phyloP scores from a whole-genome alignment of 2,888 invertebrate species.

The Drosophila affinis region DNA sequence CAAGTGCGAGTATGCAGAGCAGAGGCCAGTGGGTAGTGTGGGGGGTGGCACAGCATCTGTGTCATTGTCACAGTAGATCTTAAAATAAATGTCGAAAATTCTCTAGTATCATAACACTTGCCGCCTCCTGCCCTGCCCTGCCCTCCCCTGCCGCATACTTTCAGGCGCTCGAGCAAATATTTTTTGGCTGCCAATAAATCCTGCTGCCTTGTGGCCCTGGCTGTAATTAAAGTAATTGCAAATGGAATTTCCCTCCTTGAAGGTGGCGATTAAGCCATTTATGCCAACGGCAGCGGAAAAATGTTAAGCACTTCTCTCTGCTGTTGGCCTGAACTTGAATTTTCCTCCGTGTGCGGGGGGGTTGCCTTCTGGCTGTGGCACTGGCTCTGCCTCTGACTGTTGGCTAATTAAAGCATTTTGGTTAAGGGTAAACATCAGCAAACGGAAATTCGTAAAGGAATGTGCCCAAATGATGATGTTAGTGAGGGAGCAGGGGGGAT shows the following conservation, averaged over 20 bases:
- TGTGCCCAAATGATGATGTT: conserved; percentile 43
- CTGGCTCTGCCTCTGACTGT: conserved; percentile 1
- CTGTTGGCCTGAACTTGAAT: conserved; percentile 48
- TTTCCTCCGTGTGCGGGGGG: not conserved
- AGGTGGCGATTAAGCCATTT: conserved; percentile 73
- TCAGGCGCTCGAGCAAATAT: conserved; percentile 15
- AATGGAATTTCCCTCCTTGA: conserved; percentile 57
- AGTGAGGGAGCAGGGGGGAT: not conserved
- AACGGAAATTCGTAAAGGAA: conserved; percentile 43
- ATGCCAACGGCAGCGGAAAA: conserved; percentile 72
- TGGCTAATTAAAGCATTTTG: conserved; percentile 65
- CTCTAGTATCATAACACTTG: conserved; percentile 65
- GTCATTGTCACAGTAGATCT: conserved; percentile 73
- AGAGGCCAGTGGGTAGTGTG: not conserved
- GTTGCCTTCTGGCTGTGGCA: not conserved
- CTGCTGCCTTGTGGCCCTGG: conserved; percentile 14
- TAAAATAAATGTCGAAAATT: conserved; percentile 79
- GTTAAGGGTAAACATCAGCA: conserved; percentile 52
- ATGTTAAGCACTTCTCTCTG: conserved; percentile 58
- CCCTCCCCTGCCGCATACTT: conserved; percentile 18
- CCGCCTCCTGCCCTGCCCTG: not conserved
- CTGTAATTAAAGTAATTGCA: conserved; percentile 72
- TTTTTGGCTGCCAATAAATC: conserved; percentile 46
- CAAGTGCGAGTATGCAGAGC: conserved; percentile 38
- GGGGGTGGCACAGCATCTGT: conserved; percentile 46